Base-by-base conservation (phyloP, 2,888 invertebrate genomes). In the Campoletis raptor region DNA sequence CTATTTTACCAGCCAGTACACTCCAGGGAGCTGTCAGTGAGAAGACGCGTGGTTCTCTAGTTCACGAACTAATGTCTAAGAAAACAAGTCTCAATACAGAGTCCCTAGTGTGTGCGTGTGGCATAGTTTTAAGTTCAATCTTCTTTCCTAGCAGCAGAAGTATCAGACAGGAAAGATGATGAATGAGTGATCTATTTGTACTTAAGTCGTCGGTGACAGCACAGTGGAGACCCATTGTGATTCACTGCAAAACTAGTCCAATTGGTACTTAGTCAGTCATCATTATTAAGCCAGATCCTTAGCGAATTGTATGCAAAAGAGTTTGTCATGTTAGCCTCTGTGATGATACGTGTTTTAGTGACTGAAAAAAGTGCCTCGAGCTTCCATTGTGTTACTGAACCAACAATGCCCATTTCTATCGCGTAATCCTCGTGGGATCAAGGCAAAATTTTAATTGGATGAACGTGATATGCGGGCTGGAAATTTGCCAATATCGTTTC, bases 11-110 rank as follows among this genome's bases (percentile, higher is more conserved):
- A 87, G 86, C 81, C 84, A 86, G 86, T 87, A 79, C 64, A 76
- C 85, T 87, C 73, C 85, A 76, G 74, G 70, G 78, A 85, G 81
- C 86, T 87, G 86, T 87, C 86, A 87, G 86, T 87, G 83, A 70
- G 74, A 79, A 82, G 67, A 78, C 82, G 74, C 83, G 82, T 85
- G 85, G 74, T 79, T 73, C 76, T 57, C 64, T 54, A 36, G 61
- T 66, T 69, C n/a, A 54, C 66, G 42, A 48, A 42, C 54, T n/a
- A 18, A 48, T 54, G 52, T 2, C 73, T 37, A 21, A 37, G n/a
- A 70, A 70, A 45, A 48, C 30, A 18, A n/a, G 8, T 48, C 21
- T 61, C 61, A 30, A 15, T 61, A 66, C 66, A 66, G n/a, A 37
- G 66, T 66, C 40, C 66, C 30, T 15, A 15, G 61, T 61, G 61